phyloP scores from a whole-genome alignment of 2,797 vertebrate genomes.

The Chrosomus eos region DNA sequence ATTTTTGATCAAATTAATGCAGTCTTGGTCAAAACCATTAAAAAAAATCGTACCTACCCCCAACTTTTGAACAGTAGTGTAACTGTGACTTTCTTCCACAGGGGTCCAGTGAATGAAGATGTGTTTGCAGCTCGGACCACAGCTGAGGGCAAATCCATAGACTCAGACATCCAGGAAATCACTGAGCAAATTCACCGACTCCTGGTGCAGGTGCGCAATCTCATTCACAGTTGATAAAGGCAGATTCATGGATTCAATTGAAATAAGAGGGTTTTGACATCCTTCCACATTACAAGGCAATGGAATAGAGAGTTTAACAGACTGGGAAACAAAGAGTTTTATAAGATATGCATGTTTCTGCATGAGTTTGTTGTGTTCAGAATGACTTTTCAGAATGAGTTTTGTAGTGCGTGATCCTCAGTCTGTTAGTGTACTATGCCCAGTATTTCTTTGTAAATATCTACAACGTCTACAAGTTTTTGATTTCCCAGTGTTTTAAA shows the following conservation, averaged over 20 bases:
- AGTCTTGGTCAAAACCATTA: neutral
- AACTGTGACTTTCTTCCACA: conserved; percentile 63
- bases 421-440: neutral
- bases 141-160: conserved; percentile 78
- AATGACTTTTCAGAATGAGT: neutral
- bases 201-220: conserved; percentile 84
- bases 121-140: conserved; percentile 82
- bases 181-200: conserved; percentile 93
- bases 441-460: neutral
- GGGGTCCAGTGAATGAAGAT: conserved; percentile 95
- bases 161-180: conserved; percentile 87
- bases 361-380: neutral
- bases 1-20: neutral
- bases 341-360: neutral
- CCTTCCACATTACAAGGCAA: too few species aligned
- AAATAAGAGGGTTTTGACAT: neutral
- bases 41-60: neutral
- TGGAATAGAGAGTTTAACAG: neutral
- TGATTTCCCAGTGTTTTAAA: neutral
- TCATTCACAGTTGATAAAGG: conserved; percentile 21
- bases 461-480: neutral
- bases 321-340: neutral
- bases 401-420: neutral
- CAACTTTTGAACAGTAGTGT: neutral
- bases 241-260: neutral